Evolutionary conservation across 2,888 invertebrate species (phyloP), one percentile per base, ranked within the genome.

Genomic region (Sarcophaga variegata): DNA sequence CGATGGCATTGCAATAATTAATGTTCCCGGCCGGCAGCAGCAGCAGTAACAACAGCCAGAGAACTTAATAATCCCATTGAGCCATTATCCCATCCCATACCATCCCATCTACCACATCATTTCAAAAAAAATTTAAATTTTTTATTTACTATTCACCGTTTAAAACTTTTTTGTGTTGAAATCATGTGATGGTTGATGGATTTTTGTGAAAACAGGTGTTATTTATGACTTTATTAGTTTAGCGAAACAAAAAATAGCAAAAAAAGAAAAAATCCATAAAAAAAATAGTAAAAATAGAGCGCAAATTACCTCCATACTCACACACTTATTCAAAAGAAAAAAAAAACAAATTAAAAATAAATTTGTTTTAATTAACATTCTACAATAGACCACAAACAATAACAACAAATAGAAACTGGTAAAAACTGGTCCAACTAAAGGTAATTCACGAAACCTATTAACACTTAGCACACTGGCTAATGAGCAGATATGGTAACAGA

Each of bases 181-280:
- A 84, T 87, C 87, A 87, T 87, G 87, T 87, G 87, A 87, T 75
- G 45, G 25, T 25, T 45, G 54, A 80, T 81, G 77, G 62, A 59
- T 59, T 74, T 66, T 79, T 71, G 45, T 47, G 37, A 79, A 87
- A 87, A 84, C 87, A 87, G 78, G 78, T 87, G 87, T 62, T 84
- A 75, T 84, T 78, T 84, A 83, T 70, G 47, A 6, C 80, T 81
- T 81, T 66, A 83, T 83, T 83, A 78, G 75, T 67, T 76, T 69
- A 80, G 37, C 12, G 22, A 37, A 66, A 83, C 25, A 17, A 74
- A 71, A 71, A 67, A 67, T 6, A 69, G 22, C 5, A 22, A 54
- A 1, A 20, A 1, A 25, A 11, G 45, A 70, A 20, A 76, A 20
- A 8, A 45, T 6, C 0, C 66, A 54, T n/a, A 25, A 47, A 82